Evolutionary conservation across 1,140 invertebrate species (phyloP), one percentile per base, ranked within the genome.

Genomic region (Belonocnema kinseyi): DNA sequence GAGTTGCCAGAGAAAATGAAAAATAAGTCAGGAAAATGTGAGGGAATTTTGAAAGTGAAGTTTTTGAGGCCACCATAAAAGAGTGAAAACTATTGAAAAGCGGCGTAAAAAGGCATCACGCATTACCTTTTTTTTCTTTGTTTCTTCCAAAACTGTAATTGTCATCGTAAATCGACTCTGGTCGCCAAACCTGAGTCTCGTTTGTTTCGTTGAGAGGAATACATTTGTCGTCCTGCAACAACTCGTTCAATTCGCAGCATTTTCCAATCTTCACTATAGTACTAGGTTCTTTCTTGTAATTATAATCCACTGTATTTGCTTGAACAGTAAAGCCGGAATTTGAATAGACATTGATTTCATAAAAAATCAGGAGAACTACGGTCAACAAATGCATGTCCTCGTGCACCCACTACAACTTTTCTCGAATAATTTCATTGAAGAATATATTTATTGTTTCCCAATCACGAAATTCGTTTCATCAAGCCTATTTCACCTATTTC

Each of bases 191-290:
- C n/a, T 79, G 79, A 3, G 88, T 89, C 73, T 93, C 90, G 81
- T 93, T 93, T 66, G 93, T 93, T 75, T 93, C 88, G 77, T 93
- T 91, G 7, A 94, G 90, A 79, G 93, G 88, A 82, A 92, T 93
- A 87, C 95, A 96, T 75, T 90, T 88, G 52, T 90, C 91, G 79
- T 95, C 94, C n/a, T 95, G 87, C 82, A 95, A 93, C 46, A 96
- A 87, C 87, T 97, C 95, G 79, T 94, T 91, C 19, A 89, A 87
- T 85, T 95, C 94, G 89, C 96, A 97, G 87, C 96, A 97, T 92
- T 97, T 97, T 79, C 82, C 87, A 11, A 91, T 86, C 19, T 82
- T 84, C 3, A 92, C 26, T 14, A 74, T 77, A 5, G 26, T 40
- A 56, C 50, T 74, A 14, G 4, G 6, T 51, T 21, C 8, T 56